Base-by-base conservation (phyloP, 2,113 vertebrate genomes). In the Gallinago undulata region DNA sequence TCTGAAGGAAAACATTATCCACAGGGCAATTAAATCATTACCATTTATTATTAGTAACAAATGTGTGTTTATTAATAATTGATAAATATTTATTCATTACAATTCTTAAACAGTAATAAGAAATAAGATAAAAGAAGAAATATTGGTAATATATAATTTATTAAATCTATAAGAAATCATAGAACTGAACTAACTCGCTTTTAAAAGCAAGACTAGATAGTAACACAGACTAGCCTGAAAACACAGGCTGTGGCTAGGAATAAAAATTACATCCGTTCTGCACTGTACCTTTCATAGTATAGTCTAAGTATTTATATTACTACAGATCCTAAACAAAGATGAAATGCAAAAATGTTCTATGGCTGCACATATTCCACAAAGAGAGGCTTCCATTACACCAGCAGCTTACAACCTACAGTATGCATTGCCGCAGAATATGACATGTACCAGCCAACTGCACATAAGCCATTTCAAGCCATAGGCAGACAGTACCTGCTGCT, bases 371-470 rank as follows among this genome's bases (percentile, higher is more conserved):
- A 35, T 14, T 80, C 9, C 30, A 59, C 16, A 25, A 57, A 60
- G 35, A 72, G 28, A 76, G 4, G 16, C 21, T 63, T 66, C 22
- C 16, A 84, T 7, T 24, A 37, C 8, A 5, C 5, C 35, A 73
- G 48, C 9, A 69, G 33, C 18, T 5, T 66, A 16, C 28, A 82
- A 66, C 17, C 16, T 43, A 25, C 72, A 90, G 48, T 3, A 67
- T 17, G 37, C 17, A 45, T 1, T 60, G 31, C 43, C 67, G 66
- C 17, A 64, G 53, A 60, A 37, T 1, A 7, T 1, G 6, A 14
- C 3, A 1, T 0, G 2, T 16, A 73, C 19, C 15, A 18, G 35
- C 9, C 28, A 69, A 16, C 7, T 4, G 18, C n/a, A 68, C 4
- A 13, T 10, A 62, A 82, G 41, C 33, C 27, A 17, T 33, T 63